phyloP scores from a whole-genome alignment of 2,797 vertebrate species.

The Poecilia gillii region DNA sequence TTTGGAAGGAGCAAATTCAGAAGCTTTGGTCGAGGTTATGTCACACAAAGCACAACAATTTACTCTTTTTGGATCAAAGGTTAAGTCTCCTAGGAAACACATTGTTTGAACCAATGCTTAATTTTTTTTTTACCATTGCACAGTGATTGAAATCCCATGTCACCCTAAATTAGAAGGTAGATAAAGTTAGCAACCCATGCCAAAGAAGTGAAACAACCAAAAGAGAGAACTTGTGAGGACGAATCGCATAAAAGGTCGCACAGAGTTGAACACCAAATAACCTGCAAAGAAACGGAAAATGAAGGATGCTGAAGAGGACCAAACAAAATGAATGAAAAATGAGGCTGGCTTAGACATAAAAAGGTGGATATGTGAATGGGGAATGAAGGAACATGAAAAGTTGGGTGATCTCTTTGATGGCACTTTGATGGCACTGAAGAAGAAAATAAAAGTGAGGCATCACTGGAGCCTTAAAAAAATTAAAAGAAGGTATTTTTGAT shows the following conservation, averaged over 20 bases:
- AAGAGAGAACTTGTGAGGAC: constrained; percentile 33
- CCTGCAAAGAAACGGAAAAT: constrained; percentile 38
- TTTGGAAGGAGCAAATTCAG: constrained; percentile 15
- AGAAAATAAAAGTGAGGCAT: constrained; percentile 8
- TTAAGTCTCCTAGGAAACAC: constrained; percentile 6
- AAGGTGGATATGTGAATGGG: constrained; percentile 38
- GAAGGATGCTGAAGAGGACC: constrained; percentile 29
- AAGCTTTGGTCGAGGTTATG: constrained; percentile 2
- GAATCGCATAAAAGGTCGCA: constrained; percentile 4
- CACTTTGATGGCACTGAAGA: constrained; percentile 28
- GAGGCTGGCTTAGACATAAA: constrained; percentile 30
- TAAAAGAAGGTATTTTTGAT: constrained; percentile 22
- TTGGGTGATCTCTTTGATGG: constrained; percentile 22
- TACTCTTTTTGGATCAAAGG: constrained; percentile 9
- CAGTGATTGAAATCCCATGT: constrained; percentile 17
- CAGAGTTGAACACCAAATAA: constrained; percentile 27
- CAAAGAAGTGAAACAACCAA: constrained; percentile 4
- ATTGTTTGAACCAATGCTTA: constrained; percentile 2
- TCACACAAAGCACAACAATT: constrained; percentile 8
- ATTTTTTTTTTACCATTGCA: constrained; percentile 24
- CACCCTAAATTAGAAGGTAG: not conserved
- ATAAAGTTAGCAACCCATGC: not conserved
- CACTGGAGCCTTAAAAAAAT: constrained; percentile 4
- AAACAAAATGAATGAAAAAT: constrained; percentile 54
- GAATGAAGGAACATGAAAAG: constrained; percentile 43